Base-by-base conservation (phyloP, 1,140 invertebrate genomes). In the Pantala flavescens region DNA sequence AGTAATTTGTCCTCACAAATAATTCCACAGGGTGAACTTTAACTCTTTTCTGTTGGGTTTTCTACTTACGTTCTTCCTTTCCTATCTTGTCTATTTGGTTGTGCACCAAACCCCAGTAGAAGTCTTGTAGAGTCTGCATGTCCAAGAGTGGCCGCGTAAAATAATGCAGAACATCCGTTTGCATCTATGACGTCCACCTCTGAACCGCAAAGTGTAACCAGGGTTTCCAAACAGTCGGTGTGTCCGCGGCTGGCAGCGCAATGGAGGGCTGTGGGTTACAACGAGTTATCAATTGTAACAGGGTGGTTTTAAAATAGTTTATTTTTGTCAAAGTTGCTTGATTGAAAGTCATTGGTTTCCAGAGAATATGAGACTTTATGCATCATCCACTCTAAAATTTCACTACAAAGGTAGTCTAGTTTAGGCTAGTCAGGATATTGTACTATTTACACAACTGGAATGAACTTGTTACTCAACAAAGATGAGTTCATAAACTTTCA, bases 161-260 rank as follows among this genome's bases (percentile, higher is more conserved):
- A 98, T 1, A 99, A 82, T 0, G 97, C 92, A 0, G 97, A 97
- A 81, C 97, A 98, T 0, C 95, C 95, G 79, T 97, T 96, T 16
- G 89, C 90, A 81, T 99, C 96, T 0, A 88, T 84, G 7, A 91
- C 86, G 81, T 98, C 94, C 0, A 95, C 91, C 16, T 93, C 89
- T 1, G 93, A 91, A 0, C 93, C 93, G 79, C 94, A 97, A 0
- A 97, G 84, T n/a, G 91, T 92, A 0, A 98, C 87, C 36, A 99
- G 83, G 3, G 91, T 92, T 77, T 98, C 95, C 36, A 98, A 85
- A 80, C 96, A 97, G 78, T 96, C 92, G 0, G 91, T 91, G 81
- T 99, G 95, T 5, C 98, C 98, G 75, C 97, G 85, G 19, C 94
- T 97, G 0, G 97, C 95, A 0, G 97, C 97, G 84, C 97, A 99